These are phyloP conservation scores for Conchocele bisecta DNA, from an alignment of 2,888 invertebrate genomes.

Conservation along the genomic window DNA sequence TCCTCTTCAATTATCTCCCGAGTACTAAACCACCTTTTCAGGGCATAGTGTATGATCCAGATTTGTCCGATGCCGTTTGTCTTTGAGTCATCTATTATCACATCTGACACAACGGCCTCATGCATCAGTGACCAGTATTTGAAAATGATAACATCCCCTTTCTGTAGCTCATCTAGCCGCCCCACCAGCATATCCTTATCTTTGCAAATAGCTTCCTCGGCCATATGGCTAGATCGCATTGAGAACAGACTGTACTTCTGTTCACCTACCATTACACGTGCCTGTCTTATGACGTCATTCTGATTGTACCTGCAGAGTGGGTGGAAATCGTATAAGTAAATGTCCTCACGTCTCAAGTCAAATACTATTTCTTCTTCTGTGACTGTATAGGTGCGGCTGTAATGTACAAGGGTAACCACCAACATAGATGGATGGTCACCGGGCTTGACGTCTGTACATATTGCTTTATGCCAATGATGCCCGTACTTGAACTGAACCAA, in stretches of 20 bases:
- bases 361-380: constrained; percentile 27
- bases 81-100: constrained; percentile 2
- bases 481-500: constrained; percentile 11
- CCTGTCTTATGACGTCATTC: constrained; percentile 13
- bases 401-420: constrained; percentile 16
- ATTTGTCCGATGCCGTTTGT: neutral
- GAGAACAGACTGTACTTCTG: constrained; percentile 7
- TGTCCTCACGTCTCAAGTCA: constrained; percentile 25
- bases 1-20: constrained; percentile 26
- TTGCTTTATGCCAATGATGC: constrained; percentile 17
- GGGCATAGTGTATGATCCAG: constrained; percentile 29
- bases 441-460: constrained; percentile 21
- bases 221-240: constrained; percentile 23
- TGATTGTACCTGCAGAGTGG: constrained; percentile 10
- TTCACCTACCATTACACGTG: constrained; percentile 21
- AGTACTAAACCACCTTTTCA: neutral
- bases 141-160: constrained; percentile 29
- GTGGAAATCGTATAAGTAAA: constrained; percentile 30
- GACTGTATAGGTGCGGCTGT: constrained; percentile 4
- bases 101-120: constrained; percentile 22
- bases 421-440: constrained; percentile 4
- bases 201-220: constrained; percentile 15
- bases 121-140: constrained; percentile 30
- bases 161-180: neutral
- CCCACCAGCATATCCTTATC: constrained; percentile 6